phyloP scores from a whole-genome alignment of 1,140 invertebrate genomes.

The Sitophilus oryzae region DNA sequence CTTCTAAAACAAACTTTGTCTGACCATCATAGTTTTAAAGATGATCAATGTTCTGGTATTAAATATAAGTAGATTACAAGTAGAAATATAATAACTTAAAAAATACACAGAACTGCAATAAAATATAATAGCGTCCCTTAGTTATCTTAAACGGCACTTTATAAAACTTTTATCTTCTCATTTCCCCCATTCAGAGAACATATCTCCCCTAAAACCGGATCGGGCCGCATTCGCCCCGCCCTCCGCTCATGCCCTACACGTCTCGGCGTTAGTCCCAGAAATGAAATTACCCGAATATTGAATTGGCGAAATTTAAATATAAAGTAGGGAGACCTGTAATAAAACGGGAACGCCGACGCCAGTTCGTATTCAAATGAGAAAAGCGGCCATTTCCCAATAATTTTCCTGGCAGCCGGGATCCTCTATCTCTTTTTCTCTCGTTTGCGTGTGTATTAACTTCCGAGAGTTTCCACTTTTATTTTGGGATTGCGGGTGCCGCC shows the following conservation, averaged over 20 bases:
- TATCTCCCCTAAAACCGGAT: not conserved
- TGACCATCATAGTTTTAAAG: too few species aligned
- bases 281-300: constrained; percentile 38
- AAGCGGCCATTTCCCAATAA: constrained; percentile 29
- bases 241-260: constrained; percentile 6
- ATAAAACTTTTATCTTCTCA: too few species aligned
- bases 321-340: constrained; percentile 38
- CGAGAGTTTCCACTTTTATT: constrained; percentile 27
- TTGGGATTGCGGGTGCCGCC: constrained; percentile 18
- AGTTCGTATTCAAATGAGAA: constrained; percentile 31
- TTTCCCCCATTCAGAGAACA: too few species aligned
- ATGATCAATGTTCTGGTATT: too few species aligned
- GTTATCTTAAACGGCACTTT: too few species aligned
- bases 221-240: not conserved
- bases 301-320: constrained; percentile 37
- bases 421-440: too few species aligned
- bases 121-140: too few species aligned
- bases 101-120: too few species aligned
- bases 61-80: too few species aligned
- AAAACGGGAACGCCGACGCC: constrained; percentile 34
- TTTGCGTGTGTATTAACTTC: constrained; percentile 29
- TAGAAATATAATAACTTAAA: too few species aligned
- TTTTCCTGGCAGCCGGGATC: constrained; percentile 22
- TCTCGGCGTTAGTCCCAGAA: constrained; percentile 24
- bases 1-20: too few species aligned